Percentiles rank a stretch among this genome's conserved stretches.
Conservation (phyloP, 2,888 invertebrate species). For the Eristalis intricaria region DNA sequence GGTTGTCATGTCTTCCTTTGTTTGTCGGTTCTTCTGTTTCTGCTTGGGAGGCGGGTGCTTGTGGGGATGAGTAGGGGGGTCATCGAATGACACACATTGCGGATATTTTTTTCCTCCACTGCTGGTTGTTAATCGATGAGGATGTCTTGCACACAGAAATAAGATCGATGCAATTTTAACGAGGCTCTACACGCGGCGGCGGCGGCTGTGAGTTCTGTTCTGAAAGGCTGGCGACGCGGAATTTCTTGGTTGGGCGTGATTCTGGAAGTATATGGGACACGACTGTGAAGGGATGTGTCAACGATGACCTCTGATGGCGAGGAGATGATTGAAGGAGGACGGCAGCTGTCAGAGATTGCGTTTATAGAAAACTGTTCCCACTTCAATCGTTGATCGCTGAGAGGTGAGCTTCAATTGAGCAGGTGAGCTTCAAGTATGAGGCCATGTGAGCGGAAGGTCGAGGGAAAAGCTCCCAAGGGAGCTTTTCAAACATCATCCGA, state of each 20-base stretch:
- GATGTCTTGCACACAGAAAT: conserved; percentile 28
- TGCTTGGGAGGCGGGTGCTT: neutral
- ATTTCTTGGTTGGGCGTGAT: neutral
- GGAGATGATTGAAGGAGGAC: no score
- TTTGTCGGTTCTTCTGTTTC: conserved; percentile 1
- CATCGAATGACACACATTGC: neutral
- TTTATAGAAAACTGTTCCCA: no score
- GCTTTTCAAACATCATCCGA: no score
- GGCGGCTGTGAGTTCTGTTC: neutral
- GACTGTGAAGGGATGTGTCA: neutral
- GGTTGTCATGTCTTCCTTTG: conserved; percentile 68
- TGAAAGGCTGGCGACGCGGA: neutral
- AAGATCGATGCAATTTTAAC: conserved; percentile 13
- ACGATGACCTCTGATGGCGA: neutral
- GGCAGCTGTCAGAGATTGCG: no score
- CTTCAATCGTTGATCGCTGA: no score
- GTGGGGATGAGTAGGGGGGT: neutral
- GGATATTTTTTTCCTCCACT: neutral
- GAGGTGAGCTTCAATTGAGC: no score
- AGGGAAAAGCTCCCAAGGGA: no score
- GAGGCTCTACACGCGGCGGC: neutral
- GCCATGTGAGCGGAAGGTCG: no score
- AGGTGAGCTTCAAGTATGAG: no score
- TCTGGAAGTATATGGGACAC: neutral
- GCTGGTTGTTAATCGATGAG: conserved; percentile 33